Conservation (phyloP, 2,113 vertebrate species). For the Oenanthe oenanthe region DNA sequence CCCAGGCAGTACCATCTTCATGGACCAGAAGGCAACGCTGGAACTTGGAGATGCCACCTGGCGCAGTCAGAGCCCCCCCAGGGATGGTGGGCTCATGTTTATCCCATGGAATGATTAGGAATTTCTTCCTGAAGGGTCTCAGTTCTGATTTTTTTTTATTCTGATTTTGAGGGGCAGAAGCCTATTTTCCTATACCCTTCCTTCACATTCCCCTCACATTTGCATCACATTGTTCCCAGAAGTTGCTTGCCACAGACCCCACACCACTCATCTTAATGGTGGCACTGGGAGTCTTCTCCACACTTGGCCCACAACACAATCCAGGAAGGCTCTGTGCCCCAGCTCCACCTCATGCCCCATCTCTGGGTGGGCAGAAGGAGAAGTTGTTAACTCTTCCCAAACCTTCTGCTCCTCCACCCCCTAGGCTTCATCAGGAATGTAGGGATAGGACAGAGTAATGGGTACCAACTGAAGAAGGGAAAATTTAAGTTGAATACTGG, state of each 20-base stretch:
- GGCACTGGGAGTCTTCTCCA: no score
- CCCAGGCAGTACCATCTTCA: fast-evolving
- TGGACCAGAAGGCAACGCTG: background rate
- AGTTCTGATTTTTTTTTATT: background rate
- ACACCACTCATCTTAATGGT: fast-evolving
- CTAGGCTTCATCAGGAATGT: background rate
- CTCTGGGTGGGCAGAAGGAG: fast-evolving
- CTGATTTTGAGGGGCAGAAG: background rate
- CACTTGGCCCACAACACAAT: fast-evolving
- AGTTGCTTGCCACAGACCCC: fast-evolving
- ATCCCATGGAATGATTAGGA: background rate
- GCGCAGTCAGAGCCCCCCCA: background rate
- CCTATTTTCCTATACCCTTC: background rate
- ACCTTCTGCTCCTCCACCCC: fast-evolving
- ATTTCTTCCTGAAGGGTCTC: background rate
- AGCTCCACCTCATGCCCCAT: background rate
- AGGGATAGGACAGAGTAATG: background rate
- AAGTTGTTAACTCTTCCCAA: background rate
- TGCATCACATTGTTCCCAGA: background rate
- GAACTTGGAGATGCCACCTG: background rate
- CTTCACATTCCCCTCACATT: background rate
- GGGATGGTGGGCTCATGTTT: fast-evolving
- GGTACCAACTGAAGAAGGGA: background rate
- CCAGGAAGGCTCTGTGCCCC: background rate
- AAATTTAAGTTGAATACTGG: background rate